Percentiles rank a stretch among this genome's conserved stretches.
These are phyloP conservation scores for Stratiomys singularior DNA, from an alignment of 2,888 invertebrate genomes.

Conservation along the genomic window DNA sequence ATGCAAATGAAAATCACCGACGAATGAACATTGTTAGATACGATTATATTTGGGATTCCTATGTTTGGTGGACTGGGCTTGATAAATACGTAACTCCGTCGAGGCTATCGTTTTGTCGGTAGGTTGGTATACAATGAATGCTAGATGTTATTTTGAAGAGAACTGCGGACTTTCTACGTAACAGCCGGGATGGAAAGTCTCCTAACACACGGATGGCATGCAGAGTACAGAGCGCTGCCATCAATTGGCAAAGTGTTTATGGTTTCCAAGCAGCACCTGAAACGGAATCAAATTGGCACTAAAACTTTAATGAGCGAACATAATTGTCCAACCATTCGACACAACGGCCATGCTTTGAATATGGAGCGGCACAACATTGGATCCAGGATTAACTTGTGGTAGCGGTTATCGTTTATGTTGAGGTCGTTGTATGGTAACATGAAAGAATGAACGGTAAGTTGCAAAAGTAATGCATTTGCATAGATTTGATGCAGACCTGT, in stretches of 20 bases:
- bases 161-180: slow-evolving; percentile 1
- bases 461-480: too few relatives aligned
- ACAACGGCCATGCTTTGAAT: background rate
- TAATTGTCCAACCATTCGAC: background rate
- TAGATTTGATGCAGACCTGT: too few relatives aligned
- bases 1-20: background rate
- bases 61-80: background rate
- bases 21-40: background rate
- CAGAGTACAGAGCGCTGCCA: background rate
- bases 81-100: background rate
- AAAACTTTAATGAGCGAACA: background rate
- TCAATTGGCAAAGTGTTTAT: background rate
- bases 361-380: too few relatives aligned
- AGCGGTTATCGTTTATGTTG: too few relatives aligned
- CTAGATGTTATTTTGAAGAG: background rate
- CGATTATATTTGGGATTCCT: background rate
- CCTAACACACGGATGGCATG: background rate
- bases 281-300: background rate
- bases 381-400: too few relatives aligned
- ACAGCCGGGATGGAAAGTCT: background rate
- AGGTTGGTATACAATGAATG: background rate
- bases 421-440: too few relatives aligned
- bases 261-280: background rate
- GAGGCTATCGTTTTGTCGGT: background rate
- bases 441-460: too few relatives aligned